A percentile compares a stretch with the other conserved stretches of the same genome.
Conservation (phyloP, 2,113 vertebrate species). For the Scopus umbretta region DNA sequence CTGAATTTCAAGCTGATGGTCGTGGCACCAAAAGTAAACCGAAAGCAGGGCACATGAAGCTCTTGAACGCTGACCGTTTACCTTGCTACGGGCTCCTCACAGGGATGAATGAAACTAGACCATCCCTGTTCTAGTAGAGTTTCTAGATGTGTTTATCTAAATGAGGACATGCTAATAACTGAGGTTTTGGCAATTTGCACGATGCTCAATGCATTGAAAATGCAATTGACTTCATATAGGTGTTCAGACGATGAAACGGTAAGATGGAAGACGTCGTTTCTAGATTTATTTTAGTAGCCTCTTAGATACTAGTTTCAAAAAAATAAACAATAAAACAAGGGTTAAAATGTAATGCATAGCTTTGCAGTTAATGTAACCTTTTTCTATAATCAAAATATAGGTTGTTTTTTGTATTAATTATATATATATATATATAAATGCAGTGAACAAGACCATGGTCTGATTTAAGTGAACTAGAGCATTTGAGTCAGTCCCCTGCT, state of each 20-base stretch:
- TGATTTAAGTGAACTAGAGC: neutral
- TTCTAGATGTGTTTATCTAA: neutral
- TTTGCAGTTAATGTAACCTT: accelerated
- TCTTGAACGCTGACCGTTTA: accelerated
- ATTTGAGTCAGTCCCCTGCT: neutral
- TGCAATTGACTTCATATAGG: neutral
- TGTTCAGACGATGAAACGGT: neutral
- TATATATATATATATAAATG: accelerated
- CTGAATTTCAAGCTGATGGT: neutral
- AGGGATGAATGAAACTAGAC: accelerated
- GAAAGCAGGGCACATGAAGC: accelerated
- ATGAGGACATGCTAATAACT: accelerated
- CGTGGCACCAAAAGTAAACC: neutral
- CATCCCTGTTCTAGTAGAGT: accelerated
- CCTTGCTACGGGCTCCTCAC: accelerated
- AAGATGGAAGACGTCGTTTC: neutral
- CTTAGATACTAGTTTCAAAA: neutral
- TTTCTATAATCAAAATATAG: accelerated
- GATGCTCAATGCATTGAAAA: accelerated
- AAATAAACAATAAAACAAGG: neutral
- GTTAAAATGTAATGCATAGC: accelerated
- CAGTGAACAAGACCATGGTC: accelerated
- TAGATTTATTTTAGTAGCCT: accelerated
- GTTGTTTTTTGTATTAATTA: neutral
- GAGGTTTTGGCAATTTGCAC: neutral